Percentiles rank a stretch among this genome's conserved stretches.
phyloP scores from a whole-genome alignment of 2,888 invertebrate genomes.

The Synanthedon vespiformis region DNA sequence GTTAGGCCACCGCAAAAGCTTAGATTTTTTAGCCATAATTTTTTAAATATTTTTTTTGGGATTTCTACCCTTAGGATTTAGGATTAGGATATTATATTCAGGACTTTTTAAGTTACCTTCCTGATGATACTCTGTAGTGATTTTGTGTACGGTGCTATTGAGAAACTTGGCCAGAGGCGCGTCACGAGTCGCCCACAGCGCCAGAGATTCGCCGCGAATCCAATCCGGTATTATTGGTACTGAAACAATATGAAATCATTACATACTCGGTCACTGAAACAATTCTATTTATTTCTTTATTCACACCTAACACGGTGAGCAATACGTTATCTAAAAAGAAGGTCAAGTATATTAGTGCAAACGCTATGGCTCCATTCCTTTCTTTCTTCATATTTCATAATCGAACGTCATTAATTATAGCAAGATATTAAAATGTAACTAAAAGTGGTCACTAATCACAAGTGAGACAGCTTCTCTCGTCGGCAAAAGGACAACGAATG shows the following conservation, averaged over 20 bases:
- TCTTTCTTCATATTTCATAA: constrained; percentile 7
- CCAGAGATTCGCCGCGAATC: constrained; percentile 27
- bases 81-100: too few relatives aligned
- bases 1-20: too few relatives aligned
- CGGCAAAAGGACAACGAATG: neutral
- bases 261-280: neutral
- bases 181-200: constrained; percentile 30
- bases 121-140: constrained; percentile 4
- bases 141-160: constrained; percentile 36
- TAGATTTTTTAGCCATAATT: too few relatives aligned
- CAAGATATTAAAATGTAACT: too few relatives aligned
- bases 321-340: constrained; percentile 88
- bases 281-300: neutral
- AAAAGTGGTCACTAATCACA: too few relatives aligned
- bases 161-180: constrained; percentile 41
- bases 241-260: constrained; percentile 14
- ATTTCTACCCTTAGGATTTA: too few relatives aligned
- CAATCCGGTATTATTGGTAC: constrained; percentile 60
- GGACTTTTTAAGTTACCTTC: neutral
- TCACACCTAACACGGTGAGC: constrained; percentile 88
- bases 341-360: constrained; percentile 74
- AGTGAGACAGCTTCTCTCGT: neutral
- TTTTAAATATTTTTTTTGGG: too few relatives aligned
- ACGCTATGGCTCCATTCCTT: constrained; percentile 24
- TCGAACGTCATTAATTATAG: too few relatives aligned